A percentile compares a stretch with the other conserved stretches of the same genome.
Evolutionary conservation across 2,888 invertebrate species (phyloP).

Genomic region (Bellardia bayeri): DNA sequence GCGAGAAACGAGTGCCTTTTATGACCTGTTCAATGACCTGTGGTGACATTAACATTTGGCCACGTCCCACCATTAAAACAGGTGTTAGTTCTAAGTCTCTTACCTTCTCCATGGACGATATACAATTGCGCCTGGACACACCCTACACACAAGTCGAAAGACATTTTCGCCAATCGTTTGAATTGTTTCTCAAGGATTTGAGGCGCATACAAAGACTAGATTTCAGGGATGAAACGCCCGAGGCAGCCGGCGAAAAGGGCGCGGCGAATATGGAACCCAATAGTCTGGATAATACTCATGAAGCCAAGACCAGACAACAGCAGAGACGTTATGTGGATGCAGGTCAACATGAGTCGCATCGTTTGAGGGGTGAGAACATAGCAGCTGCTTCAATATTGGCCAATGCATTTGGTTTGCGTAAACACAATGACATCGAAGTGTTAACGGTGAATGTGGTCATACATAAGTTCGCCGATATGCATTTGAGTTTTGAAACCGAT

Average conservation of each 20-base stretch:
- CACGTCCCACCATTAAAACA: constrained; percentile 90
- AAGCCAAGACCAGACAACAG: constrained; percentile 64
- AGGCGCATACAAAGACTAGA: constrained; percentile 81
- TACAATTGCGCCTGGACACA: constrained; percentile 80
- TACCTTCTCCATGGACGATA: constrained; percentile 84
- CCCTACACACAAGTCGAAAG: constrained; percentile 80
- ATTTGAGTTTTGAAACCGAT: constrained; percentile 88
- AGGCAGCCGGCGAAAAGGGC: constrained; percentile 14
- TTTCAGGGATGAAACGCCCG: constrained; percentile 64
- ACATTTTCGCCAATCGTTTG: constrained; percentile 80
- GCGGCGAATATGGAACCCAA: constrained; percentile 3
- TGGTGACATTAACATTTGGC: constrained; percentile 90
- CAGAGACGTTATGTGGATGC: constrained; percentile 67
- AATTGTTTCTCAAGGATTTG: constrained; percentile 82
- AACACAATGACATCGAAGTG: constrained; percentile 81
- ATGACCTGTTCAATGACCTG: constrained; percentile 92
- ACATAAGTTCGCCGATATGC: constrained; percentile 86
- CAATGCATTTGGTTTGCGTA: constrained; percentile 76
- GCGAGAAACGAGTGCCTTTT: constrained; percentile 86
- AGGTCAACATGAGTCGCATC: constrained; percentile 65
- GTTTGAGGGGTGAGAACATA: constrained; percentile 63
- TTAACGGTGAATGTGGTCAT: constrained; percentile 85
- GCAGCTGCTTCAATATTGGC: constrained; percentile 74
- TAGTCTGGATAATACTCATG: constrained; percentile 60
- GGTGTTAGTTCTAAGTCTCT: constrained; percentile 88